phyloP scores from a whole-genome alignment of 2,797 vertebrate species.

The Pipistrellus nathusii region DNA sequence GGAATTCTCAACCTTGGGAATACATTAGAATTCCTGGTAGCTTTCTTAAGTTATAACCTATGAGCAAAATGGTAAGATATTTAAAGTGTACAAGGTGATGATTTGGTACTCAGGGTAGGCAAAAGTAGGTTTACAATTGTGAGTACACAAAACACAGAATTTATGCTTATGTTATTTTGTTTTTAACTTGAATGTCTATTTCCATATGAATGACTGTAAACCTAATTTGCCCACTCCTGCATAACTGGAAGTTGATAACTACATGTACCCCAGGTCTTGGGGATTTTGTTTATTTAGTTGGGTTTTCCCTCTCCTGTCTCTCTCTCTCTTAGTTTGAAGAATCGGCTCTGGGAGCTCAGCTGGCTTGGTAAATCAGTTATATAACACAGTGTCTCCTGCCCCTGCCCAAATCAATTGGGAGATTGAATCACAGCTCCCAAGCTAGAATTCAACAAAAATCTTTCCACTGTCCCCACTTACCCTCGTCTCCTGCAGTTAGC shows the following conservation, averaged over 20 bases:
- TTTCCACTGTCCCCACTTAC: background rate
- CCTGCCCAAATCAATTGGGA: background rate
- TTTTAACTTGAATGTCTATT: too few species aligned
- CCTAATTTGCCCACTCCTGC: background rate
- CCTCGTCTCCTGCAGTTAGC: background rate
- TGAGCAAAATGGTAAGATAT: background rate
- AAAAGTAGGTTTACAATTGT: background rate
- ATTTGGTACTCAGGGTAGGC: background rate
- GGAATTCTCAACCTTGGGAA: background rate
- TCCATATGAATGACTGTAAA: background rate
- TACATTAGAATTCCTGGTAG: background rate
- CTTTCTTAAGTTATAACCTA: background rate
- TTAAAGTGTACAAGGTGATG: background rate
- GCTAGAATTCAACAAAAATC: background rate
- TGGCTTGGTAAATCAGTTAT: background rate
- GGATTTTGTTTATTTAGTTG: slow-evolving; percentile 2
- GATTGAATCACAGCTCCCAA: background rate
- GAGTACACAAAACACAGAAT: too few species aligned
- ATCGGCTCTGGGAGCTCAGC: background rate
- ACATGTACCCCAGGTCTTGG: background rate
- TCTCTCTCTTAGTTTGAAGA: background rate
- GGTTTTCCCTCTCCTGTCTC: background rate
- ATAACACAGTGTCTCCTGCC: background rate
- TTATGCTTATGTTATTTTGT: too few species aligned
- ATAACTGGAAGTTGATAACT: background rate